These are phyloP conservation scores for Propithecus perrieri DNA, from an alignment of 2,797 vertebrate species.

Conservation along the genomic window DNA sequence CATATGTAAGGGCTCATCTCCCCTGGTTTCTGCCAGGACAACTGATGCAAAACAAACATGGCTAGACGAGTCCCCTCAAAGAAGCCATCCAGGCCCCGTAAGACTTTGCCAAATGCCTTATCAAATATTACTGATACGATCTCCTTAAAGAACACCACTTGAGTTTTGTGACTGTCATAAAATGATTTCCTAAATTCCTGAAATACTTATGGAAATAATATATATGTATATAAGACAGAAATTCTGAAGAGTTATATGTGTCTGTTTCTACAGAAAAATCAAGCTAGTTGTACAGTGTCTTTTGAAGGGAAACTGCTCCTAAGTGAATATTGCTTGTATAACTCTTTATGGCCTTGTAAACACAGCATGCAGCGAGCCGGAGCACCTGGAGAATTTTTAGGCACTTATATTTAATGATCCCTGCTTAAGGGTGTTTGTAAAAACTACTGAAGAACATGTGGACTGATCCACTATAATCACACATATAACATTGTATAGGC, in stretches of 20 bases:
- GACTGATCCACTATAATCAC: not conserved
- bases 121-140: not conserved
- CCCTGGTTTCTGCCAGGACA: not conserved
- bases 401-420: not conserved
- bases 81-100: not conserved
- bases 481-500: too few relatives aligned
- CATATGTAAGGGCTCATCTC: not conserved
- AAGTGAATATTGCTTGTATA: not conserved
- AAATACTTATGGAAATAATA: not conserved
- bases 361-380: fast-evolving
- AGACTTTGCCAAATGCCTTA: not conserved
- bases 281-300: not conserved
- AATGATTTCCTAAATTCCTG: not conserved
- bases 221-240: not conserved
- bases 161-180: not conserved
- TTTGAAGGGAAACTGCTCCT: not conserved
- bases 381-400: not conserved
- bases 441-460: not conserved
- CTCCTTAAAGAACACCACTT: not conserved
- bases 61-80: not conserved
- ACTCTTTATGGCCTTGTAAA: not conserved
- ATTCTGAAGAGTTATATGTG: not conserved
- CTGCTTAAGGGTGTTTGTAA: not conserved
- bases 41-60: not conserved
- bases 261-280: not conserved